Percentiles rank a stretch among this genome's conserved stretches.
Conservation (phyloP, 1,140 invertebrate genomes). For the Papilio dardanus region DNA sequence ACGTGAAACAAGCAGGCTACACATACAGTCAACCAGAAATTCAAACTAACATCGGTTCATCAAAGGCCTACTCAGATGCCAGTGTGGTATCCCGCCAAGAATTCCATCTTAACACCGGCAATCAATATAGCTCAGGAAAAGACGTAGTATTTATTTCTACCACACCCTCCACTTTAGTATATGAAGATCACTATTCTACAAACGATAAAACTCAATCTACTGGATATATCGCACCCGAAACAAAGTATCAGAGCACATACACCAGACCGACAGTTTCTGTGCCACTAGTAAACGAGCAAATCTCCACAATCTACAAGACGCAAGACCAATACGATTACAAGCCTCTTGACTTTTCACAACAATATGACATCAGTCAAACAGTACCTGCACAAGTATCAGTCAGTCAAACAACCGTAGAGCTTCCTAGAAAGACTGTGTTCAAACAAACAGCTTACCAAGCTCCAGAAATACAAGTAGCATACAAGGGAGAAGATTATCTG, state of each 20-base stretch:
- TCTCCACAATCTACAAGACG: conserved; percentile 46
- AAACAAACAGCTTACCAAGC: conserved; percentile 60
- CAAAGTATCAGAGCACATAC: conserved; percentile 52
- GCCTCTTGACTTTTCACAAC: conserved; percentile 52
- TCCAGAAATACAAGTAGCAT: conserved; percentile 67
- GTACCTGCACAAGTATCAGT: conserved; percentile 48
- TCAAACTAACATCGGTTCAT: conserved; percentile 58
- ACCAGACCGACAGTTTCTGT: conserved; percentile 56
- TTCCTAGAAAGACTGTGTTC: conserved; percentile 55
- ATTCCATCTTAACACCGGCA: conserved; percentile 56
- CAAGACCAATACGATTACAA: conserved; percentile 61
- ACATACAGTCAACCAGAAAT: conserved; percentile 70
- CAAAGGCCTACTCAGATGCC: conserved; percentile 67
- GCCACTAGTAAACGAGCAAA: conserved; percentile 55
- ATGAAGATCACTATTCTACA: conserved; percentile 71
- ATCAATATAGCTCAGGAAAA: conserved; percentile 55
- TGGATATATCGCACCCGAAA: conserved; percentile 70
- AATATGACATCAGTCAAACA: conserved; percentile 52
- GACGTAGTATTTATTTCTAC: conserved; percentile 68
- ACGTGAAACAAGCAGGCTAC: conserved; percentile 57
- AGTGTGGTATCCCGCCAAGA: conserved; percentile 72
- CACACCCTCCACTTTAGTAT: conserved; percentile 66
- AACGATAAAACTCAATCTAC: conserved; percentile 54
- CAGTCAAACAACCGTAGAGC: conserved; percentile 47
- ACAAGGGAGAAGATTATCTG: conserved; percentile 72